Evolutionary conservation across 2,797 vertebrate genomes (phyloP).

Genomic region (Mycteria americana): DNA sequence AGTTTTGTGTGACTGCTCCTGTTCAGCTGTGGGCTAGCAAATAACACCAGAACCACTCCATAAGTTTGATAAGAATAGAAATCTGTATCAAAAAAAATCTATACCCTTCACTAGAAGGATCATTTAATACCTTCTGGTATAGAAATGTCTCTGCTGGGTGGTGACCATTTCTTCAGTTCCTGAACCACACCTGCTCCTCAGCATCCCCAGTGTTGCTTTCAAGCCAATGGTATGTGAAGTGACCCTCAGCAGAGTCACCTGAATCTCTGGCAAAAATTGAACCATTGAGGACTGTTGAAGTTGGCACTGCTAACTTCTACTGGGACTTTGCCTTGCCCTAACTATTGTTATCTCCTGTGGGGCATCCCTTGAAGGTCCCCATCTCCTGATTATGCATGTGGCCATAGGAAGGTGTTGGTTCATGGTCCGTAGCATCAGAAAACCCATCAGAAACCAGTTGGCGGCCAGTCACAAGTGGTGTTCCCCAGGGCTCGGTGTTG

Average conservation of each 20-base stretch:
- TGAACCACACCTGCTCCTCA: not conserved
- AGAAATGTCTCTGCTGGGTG: not conserved
- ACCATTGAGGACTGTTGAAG: not conserved
- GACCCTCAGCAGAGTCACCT: not conserved
- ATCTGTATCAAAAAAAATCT: not conserved
- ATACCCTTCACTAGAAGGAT: not conserved
- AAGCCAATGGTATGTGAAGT: not conserved
- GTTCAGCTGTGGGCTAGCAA: not conserved
- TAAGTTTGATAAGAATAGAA: not conserved
- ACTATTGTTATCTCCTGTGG: not conserved
- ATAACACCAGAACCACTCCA: not conserved
- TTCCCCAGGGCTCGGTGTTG: too few species aligned
- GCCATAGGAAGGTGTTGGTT: not conserved
- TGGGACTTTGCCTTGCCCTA: not conserved
- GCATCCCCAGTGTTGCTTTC: not conserved
- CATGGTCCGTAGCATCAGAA: not conserved
- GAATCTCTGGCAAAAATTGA: not conserved
- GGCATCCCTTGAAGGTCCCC: not conserved
- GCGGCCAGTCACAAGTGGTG: too few species aligned
- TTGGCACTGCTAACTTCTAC: not conserved
- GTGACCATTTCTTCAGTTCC: not conserved
- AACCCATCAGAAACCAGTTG: too few species aligned
- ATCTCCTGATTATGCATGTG: not conserved
- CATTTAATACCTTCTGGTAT: not conserved
- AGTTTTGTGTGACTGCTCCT: not conserved